Conservation (phyloP, 1,140 invertebrate genomes). For the Drosophila mauritiana region DNA sequence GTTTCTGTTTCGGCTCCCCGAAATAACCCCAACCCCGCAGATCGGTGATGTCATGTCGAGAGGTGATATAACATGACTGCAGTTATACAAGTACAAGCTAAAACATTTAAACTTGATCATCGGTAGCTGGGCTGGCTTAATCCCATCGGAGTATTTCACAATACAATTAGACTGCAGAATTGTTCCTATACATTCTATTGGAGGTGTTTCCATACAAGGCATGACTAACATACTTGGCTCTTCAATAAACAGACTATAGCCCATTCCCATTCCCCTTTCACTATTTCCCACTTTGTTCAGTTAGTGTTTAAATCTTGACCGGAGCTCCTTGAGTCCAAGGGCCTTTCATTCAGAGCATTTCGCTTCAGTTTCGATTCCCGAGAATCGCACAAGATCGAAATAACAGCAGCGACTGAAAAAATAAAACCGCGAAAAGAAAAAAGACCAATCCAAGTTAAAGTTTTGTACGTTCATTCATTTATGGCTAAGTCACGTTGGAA, state of each 20-base stretch:
- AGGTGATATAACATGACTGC: slow-evolving; percentile 81
- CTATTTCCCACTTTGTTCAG: slow-evolving; percentile 17
- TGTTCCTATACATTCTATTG: too few species aligned
- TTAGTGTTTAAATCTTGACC: slow-evolving; percentile 38
- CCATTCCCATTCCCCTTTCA: slow-evolving; percentile 7
- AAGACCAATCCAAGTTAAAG: slow-evolving; percentile 63
- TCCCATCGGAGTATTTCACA: neutral
- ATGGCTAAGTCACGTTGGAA: slow-evolving; percentile 84
- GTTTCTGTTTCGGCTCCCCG: slow-evolving; percentile 1
- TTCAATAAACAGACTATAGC: neutral
- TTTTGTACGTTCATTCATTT: slow-evolving; percentile 79
- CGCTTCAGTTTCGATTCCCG: slow-evolving; percentile 35
- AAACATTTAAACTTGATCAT: slow-evolving; percentile 20
- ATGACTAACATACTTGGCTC: neutral
- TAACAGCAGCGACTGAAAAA: slow-evolving; percentile 8
- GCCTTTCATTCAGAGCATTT: slow-evolving; percentile 58
- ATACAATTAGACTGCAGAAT: too few species aligned
- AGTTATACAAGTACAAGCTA: slow-evolving; percentile 64
- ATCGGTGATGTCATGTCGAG: slow-evolving; percentile 73
- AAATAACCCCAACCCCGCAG: slow-evolving; percentile 2
- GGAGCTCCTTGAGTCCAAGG: slow-evolving; percentile 23
- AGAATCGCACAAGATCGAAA: slow-evolving; percentile 23
- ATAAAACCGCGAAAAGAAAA: slow-evolving; percentile 42
- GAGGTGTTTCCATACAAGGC: neutral
- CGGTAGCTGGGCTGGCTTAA: slow-evolving; percentile 28